These are phyloP conservation scores for Artibeus lituratus DNA, from an alignment of 2,797 vertebrate species.

Conservation along the genomic window DNA sequence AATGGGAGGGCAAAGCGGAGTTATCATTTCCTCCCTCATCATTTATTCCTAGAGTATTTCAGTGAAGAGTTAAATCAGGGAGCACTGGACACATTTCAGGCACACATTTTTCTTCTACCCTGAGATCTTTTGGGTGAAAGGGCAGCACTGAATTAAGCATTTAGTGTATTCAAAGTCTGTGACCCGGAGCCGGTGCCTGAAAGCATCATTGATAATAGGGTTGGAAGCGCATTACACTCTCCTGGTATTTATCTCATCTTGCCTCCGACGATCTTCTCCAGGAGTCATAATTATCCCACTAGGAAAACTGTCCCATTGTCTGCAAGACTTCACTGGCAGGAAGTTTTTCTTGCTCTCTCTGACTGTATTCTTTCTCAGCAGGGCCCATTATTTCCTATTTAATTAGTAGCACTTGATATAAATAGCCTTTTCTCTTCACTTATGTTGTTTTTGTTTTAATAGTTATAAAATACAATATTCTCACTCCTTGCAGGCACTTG, in stretches of 20 bases:
- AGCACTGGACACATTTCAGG: slow-evolving; percentile 1
- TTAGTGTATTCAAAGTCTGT: slow-evolving; percentile 43
- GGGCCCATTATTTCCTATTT: slow-evolving; percentile 68
- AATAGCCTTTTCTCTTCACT: slow-evolving; percentile 60
- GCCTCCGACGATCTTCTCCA: slow-evolving; percentile 36
- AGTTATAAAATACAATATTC: slow-evolving; percentile 30
- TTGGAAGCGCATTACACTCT: slow-evolving; percentile 58
- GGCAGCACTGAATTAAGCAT: slow-evolving; percentile 53
- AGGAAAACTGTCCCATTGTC: slow-evolving; percentile 68
- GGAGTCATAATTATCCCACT: slow-evolving; percentile 71
- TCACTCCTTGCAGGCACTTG: background rate
- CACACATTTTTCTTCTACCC: slow-evolving; percentile 52
- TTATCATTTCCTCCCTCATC: background rate
- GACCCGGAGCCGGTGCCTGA: slow-evolving; percentile 60
- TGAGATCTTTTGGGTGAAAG: slow-evolving; percentile 37
- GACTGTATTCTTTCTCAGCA: slow-evolving; percentile 52
- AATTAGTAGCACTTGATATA: slow-evolving; percentile 67
- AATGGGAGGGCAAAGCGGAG: background rate
- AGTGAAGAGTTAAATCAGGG: slow-evolving; percentile 42
- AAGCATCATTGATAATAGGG: slow-evolving; percentile 69
- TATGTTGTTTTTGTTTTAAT: slow-evolving; percentile 68
- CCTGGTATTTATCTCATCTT: slow-evolving; percentile 40
- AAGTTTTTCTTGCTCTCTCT: slow-evolving; percentile 56
- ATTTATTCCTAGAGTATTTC: slow-evolving; percentile 35
- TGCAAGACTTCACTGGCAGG: background rate